Evolutionary conservation across 2,797 vertebrate species (phyloP), one percentile per base, ranked within the genome.

Genomic region (Eospalax fontanierii): DNA sequence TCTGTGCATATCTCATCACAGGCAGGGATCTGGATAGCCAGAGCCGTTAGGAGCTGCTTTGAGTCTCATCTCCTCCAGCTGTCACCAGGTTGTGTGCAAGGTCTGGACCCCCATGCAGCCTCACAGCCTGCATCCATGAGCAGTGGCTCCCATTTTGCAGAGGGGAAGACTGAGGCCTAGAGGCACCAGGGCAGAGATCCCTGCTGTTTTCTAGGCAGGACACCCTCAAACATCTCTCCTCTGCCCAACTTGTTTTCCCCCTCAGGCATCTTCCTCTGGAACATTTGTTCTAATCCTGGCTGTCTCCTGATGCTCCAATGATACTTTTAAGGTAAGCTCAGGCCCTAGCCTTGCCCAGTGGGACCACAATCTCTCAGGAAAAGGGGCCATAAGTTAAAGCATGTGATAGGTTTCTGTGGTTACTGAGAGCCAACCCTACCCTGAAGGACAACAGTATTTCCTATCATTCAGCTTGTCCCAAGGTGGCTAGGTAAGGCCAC

Each of bases 21-120:
- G 54, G 81, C 88, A 78, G 89, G 66, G 82, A 74, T 35, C 92
- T 40, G 50, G 63, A 74, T 79, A 63, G 93, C 87, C 96, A 93
- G 82, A 95, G 88, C 93, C 88, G 81, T 92, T 91, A 94, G 89
- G n/a, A 93, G 92, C 88, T 19, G 94, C 61, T 84, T 94, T 0
- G 4, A 0, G 6, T 50, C 80, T 90, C 83, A 94, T 92, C 95
- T 87, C 74, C 93, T 87, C 38, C 91, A 78, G 94, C 93, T 94
- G 90, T 89, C 82, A 90, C 75, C 90, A 83, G 93, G 91, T 11
- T 79, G 26, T 40, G 14, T 54, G 38, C 26, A 24, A 26, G 71
- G 61, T 61, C 43, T 75, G 30, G 18, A 40, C 38, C 71, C 59
- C 81, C n/a, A 38, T 14, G 26, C 9, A 26, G n/a, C 83, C n/a